phyloP scores from a whole-genome alignment of 2,888 invertebrate genomes.

The Caenorhabditis sp. region DNA sequence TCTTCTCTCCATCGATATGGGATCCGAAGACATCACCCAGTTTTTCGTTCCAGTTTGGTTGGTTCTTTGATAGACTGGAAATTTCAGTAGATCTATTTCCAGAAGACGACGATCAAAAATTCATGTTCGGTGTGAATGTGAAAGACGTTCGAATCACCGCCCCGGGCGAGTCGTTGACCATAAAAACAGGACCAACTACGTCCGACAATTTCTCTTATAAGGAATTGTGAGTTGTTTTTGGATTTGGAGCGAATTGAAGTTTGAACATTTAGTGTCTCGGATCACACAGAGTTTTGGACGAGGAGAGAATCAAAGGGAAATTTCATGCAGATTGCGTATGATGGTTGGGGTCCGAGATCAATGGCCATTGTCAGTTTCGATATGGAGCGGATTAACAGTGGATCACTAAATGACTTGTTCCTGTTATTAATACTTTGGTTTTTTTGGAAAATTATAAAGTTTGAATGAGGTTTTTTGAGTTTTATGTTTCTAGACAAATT shows the following conservation, averaged over 20 bases:
- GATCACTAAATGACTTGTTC: neutral
- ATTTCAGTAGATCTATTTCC: constrained; percentile 1
- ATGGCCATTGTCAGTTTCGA: constrained; percentile 49
- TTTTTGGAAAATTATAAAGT: no score
- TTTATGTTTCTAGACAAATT: neutral
- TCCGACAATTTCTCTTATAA: constrained; percentile 47
- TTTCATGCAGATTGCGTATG: constrained; percentile 53
- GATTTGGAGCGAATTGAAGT: neutral
- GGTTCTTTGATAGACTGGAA: neutral
- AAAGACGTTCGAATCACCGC: constrained; percentile 40
- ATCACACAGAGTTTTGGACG: constrained; percentile 48
- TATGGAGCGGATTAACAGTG: constrained; percentile 38
- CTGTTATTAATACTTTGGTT: neutral
- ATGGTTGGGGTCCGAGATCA: constrained; percentile 36
- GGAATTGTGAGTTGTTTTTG: constrained; percentile 33
- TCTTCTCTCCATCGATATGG: constrained; percentile 54
- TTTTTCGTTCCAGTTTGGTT: constrained; percentile 46
- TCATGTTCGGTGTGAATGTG: constrained; percentile 54
- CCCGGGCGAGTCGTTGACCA: constrained; percentile 38
- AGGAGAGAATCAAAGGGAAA: constrained; percentile 48
- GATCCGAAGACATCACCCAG: constrained; percentile 42
- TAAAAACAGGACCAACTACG: constrained; percentile 51
- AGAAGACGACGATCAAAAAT: constrained; percentile 42
- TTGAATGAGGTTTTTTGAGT: no score
- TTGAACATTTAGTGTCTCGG: constrained; percentile 29